Evolutionary conservation across 35 echinoderm and acorn worm genomes (phyloP), one percentile per base, ranked within the genome.

Genomic region (Stichopus chloronotus): DNA sequence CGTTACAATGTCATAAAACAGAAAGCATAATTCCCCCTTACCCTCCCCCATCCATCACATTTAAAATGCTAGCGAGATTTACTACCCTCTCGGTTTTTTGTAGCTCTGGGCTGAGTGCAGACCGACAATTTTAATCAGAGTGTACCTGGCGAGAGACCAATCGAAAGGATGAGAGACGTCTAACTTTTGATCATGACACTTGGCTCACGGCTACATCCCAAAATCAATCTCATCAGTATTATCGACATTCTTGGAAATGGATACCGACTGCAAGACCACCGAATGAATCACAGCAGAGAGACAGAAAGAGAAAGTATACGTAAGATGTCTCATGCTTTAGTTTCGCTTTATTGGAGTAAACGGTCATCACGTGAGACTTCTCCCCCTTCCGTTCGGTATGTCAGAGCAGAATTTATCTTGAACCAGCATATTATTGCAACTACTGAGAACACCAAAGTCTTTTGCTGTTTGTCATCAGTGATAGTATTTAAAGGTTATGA

Each of bases 171-270:
- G 69, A 16, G 11, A 7, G 19, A 7, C 69, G 22, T 74, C 69
- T n/a, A n/a, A 16, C 69, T 14, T 43, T 43, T 74, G 69, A 74
- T 74, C 69, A 74, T 74, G 69, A 74, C 13, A 74, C 0, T 20
- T 74, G 69, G 69, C 69, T 74, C 69, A 7, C 17, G 19, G 69
- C 69, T 74, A 74, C 19, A 74, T 43, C 69, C 22, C 17, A 74
- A 74, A 74, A 74, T 74, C 69, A 74, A 74, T 74, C 22, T 74
- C 69, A 74, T 74, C 69, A n/a, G 17, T 6, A 20, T 72, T 72
- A 74, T 72, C 68, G 16, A 20, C 11, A 16, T 74, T 74, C 69
- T 74, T n/a, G 17, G 69, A 74, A 74, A 74, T 21, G 17, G 19
- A 74, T 74, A 74, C 69, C 69, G 22, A 20, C 19, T 21, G 19